A percentile compares a stretch with the other conserved stretches of the same genome.
These are phyloP conservation scores for Tenthredo scrophulariae DNA, from an alignment of 2,888 invertebrate genomes.

Conservation along the genomic window DNA sequence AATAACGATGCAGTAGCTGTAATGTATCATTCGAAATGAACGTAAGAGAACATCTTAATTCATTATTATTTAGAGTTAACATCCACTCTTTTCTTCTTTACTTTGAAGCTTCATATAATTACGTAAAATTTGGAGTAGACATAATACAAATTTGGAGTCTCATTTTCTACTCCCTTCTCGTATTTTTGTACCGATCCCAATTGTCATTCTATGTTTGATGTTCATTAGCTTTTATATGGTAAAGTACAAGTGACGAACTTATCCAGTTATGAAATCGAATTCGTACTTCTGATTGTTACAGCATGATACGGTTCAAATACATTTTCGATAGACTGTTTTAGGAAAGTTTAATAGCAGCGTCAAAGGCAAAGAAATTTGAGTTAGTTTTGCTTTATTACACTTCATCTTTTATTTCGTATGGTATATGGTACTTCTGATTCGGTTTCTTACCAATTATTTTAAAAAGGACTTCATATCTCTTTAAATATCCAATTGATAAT, in stretches of 20 bases:
- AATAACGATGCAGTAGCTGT: not conserved
- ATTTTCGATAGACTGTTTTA: not conserved
- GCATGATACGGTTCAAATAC: not conserved
- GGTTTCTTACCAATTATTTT: not conserved
- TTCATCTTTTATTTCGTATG: not conserved
- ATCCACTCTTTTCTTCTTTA: not conserved
- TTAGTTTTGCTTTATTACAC: not conserved
- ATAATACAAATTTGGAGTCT: conserved; percentile 1
- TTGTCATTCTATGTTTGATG: not conserved
- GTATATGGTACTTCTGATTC: not conserved
- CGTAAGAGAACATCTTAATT: not conserved
- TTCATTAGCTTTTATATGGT: not conserved
- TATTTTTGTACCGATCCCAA: conserved; percentile 5
- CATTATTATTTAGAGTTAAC: not conserved
- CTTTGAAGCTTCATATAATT: conserved; percentile 1
- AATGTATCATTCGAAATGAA: not conserved
- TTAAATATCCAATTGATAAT: not conserved
- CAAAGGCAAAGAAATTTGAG: not conserved
- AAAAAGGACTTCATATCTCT: not conserved
- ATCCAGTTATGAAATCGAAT: not conserved
- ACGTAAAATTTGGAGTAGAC: not conserved
- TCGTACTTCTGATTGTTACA: not conserved
- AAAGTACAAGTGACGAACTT: not conserved
- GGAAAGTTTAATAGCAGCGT: not conserved
- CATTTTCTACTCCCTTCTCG: not conserved